A percentile compares a stretch with the other conserved stretches of the same genome.
Evolutionary conservation across 2,888 invertebrate species (phyloP).

Genomic region (Nymphalis c-album): DNA sequence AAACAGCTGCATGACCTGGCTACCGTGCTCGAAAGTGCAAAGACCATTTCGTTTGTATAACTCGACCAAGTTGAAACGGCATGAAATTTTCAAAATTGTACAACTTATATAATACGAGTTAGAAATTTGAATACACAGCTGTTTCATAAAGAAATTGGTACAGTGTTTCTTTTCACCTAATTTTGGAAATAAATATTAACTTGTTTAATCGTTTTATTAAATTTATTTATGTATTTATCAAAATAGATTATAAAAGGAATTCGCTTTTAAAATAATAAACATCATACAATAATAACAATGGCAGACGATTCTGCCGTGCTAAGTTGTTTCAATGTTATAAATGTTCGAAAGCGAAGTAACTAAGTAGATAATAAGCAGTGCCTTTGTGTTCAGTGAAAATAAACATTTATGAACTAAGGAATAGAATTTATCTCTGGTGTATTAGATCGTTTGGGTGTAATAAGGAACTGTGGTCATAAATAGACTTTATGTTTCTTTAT

Average conservation of each 20-base stretch:
- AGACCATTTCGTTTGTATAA: too few species aligned
- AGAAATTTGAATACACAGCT: too few species aligned
- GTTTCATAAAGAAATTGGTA: too few species aligned
- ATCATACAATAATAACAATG: neutral
- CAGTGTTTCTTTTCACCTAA: too few species aligned
- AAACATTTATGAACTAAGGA: conserved; percentile 11
- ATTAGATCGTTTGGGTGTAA: conserved; percentile 9
- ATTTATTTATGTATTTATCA: too few species aligned
- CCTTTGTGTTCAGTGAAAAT: conserved; percentile 16
- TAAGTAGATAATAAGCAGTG: conserved; percentile 21
- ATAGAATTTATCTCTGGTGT: conserved; percentile 4
- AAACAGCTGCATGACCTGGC: neutral
- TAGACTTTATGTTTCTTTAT: neutral
- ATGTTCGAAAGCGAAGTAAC: conserved; percentile 16
- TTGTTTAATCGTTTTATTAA: neutral
- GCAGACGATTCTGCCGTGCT: conserved; percentile 1
- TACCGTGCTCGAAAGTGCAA: too few species aligned
- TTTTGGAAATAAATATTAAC: too few species aligned
- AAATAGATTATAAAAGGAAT: too few species aligned
- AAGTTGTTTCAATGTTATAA: conserved; percentile 14
- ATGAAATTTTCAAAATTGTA: too few species aligned
- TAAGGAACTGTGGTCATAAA: neutral
- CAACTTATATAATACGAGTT: too few species aligned
- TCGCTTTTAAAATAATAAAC: neutral
- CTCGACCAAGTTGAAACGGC: too few species aligned